Conservation (phyloP, 64 coral and sea anemone genomes). For the Pachyseris speciosa region DNA sequence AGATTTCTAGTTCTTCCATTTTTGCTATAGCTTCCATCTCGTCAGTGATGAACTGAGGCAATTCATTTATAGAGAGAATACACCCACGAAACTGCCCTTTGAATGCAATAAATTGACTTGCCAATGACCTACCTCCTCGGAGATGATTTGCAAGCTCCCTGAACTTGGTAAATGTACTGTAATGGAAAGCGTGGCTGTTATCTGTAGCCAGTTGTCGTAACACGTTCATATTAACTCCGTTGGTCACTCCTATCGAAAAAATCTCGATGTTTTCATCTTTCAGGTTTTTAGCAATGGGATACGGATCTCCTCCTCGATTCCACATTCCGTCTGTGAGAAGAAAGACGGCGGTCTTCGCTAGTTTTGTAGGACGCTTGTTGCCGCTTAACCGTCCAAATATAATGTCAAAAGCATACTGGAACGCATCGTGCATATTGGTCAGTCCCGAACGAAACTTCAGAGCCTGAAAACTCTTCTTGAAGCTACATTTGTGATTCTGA, state of each 20-base stretch:
- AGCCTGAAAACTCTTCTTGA: conserved; percentile 69
- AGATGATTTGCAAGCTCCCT: conserved; percentile 74
- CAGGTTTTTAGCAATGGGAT: conserved; percentile 46
- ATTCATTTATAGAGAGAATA: too few species aligned
- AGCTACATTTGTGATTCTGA: conserved; percentile 90
- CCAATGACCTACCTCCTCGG: conserved; percentile 89
- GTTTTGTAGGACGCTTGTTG: conserved; percentile 58
- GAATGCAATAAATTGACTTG: too few species aligned
- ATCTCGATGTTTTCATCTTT: conserved; percentile 71
- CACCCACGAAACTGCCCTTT: too few species aligned
- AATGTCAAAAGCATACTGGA: conserved; percentile 64
- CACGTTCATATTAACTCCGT: conserved; percentile 64
- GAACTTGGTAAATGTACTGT: conserved; percentile 79
- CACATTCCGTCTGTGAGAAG: conserved; percentile 87
- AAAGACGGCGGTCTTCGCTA: conserved; percentile 81
- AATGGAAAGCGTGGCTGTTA: conserved; percentile 67
- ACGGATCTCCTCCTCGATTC: conserved; percentile 76
- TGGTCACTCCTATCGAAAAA: conserved; percentile 86
- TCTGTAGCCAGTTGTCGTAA: conserved; percentile 77
- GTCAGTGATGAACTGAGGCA: too few species aligned
- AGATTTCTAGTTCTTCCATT: too few species aligned
- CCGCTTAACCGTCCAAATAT: conserved; percentile 75
- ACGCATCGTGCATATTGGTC: conserved; percentile 88
- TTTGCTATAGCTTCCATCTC: too few species aligned
- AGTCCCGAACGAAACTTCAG: conserved; percentile 75